These are phyloP conservation scores for Euura saliciscinereae DNA, from an alignment of 1,140 invertebrate genomes.

Conservation along the genomic window DNA sequence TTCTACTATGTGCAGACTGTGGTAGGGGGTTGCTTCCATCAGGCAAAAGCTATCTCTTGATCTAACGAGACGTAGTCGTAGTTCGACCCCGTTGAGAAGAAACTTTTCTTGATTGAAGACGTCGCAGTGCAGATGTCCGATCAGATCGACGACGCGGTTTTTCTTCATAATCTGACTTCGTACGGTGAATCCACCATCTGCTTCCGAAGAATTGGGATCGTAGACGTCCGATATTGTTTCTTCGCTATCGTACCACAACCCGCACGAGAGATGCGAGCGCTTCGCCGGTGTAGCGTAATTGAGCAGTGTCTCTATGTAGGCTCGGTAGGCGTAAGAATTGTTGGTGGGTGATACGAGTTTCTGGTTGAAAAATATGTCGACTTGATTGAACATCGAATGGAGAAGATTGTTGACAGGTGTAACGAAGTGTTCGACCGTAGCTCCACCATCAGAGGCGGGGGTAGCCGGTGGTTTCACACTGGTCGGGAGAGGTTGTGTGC, in stretches of 20 bases:
- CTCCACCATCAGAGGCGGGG: not conserved
- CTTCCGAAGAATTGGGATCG: not conserved
- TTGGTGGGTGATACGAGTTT: slow-evolving; percentile 19
- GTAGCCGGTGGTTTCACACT: no score
- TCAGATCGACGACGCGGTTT: not conserved
- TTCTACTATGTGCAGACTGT: slow-evolving; percentile 33
- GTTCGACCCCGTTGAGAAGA: slow-evolving; percentile 37
- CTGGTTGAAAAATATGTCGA: slow-evolving; percentile 16
- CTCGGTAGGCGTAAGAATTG: slow-evolving; percentile 21
- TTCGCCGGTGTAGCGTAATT: slow-evolving; percentile 21
- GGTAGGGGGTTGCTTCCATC: slow-evolving; percentile 29
- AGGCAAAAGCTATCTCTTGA: slow-evolving; percentile 42
- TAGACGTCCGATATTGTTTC: slow-evolving; percentile 8
- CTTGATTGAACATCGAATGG: slow-evolving; percentile 22
- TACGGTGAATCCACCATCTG: not conserved
- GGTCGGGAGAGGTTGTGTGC: not conserved
- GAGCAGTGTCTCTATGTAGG: slow-evolving; percentile 16
- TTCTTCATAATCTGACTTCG: not conserved
- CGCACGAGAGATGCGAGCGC: slow-evolving; percentile 11
- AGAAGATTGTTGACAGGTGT: slow-evolving; percentile 22
- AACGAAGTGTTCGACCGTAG: not conserved
- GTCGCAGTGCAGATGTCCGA: not conserved
- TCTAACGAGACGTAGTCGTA: slow-evolving; percentile 40
- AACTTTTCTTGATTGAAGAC: not conserved
- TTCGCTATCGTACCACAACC: slow-evolving; percentile 11